phyloP scores from a whole-genome alignment of 2,797 vertebrate genomes.

The Enteromius viviparus region DNA sequence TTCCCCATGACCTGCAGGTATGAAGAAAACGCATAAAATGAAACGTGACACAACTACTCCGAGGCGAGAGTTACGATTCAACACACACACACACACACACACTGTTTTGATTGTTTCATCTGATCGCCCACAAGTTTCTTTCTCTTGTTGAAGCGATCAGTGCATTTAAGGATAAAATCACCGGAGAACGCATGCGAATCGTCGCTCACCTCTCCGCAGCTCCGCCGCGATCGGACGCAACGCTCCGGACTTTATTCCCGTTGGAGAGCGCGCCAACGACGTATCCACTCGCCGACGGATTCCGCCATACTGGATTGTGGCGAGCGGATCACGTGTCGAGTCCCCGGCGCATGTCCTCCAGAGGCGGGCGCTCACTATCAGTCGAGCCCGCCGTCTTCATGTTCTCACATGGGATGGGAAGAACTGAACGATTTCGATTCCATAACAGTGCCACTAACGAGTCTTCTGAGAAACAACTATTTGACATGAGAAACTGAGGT shows the following conservation, averaged over 20 bases:
- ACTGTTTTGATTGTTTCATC: conserved; percentile 59
- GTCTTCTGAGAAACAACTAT: not conserved
- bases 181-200: not conserved
- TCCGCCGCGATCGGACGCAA: conserved; percentile 46
- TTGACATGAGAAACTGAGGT: not conserved
- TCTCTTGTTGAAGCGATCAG: not conserved
- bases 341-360: conserved; percentile 66
- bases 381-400: not conserved
- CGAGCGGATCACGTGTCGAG: conserved; percentile 72
- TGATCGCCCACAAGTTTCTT: conserved; percentile 44
- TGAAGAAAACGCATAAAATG: not conserved
- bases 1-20: not conserved
- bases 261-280: conserved; percentile 60
- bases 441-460: not conserved
- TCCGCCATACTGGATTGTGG: conserved; percentile 77
- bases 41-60: conserved; percentile 36
- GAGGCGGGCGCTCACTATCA: conserved; percentile 62
- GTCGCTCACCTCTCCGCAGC: conserved; percentile 67
- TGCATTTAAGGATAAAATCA: conserved; percentile 47
- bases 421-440: not conserved
- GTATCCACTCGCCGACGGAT: conserved; percentile 63
- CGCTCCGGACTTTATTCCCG: conserved; percentile 63
- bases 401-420: not conserved
- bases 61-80: conserved; percentile 1
- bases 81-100: not conserved